These are phyloP conservation scores for Hoplostethus mediterraneus DNA, from an alignment of 2,797 vertebrate genomes.

Conservation along the genomic window DNA sequence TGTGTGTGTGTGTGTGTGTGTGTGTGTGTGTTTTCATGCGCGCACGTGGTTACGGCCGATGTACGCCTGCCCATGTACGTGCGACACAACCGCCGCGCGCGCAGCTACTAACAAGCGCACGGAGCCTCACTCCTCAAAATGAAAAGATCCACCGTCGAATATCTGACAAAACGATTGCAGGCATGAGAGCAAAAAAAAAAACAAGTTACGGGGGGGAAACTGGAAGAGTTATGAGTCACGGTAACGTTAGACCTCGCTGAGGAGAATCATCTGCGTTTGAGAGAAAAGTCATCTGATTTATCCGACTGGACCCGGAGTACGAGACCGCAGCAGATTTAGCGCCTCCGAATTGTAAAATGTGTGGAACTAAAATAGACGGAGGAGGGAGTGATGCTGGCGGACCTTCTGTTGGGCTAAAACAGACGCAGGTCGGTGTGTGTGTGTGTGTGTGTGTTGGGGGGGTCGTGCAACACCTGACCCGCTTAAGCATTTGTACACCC, in stretches of 20 bases:
- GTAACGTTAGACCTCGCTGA: too few relatives aligned
- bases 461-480: slow-evolving; percentile 21
- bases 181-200: not conserved
- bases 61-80: slow-evolving; percentile 8
- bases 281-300: slow-evolving; percentile 20
- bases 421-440: slow-evolving; percentile 10
- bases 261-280: slow-evolving; percentile 19
- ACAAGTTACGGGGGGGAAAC: not conserved
- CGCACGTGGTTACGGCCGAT: slow-evolving; percentile 8
- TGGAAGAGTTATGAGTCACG: too few relatives aligned
- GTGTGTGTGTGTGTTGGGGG: too few relatives aligned
- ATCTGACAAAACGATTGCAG: slow-evolving; percentile 48
- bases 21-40: slow-evolving; percentile 19
- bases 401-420: slow-evolving; percentile 19
- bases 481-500: slow-evolving; percentile 30
- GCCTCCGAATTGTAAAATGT: not conserved
- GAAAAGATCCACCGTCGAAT: slow-evolving; percentile 18
- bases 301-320: slow-evolving; percentile 23
- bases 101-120: not conserved
- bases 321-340: not conserved
- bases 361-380: slow-evolving; percentile 30
- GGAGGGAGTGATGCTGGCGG: slow-evolving; percentile 13
- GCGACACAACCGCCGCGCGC: not conserved
- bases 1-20: not conserved
- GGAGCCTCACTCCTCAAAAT: slow-evolving; percentile 1